Conservation (phyloP, 2,888 invertebrate genomes). For the Cheilosia urbana region DNA sequence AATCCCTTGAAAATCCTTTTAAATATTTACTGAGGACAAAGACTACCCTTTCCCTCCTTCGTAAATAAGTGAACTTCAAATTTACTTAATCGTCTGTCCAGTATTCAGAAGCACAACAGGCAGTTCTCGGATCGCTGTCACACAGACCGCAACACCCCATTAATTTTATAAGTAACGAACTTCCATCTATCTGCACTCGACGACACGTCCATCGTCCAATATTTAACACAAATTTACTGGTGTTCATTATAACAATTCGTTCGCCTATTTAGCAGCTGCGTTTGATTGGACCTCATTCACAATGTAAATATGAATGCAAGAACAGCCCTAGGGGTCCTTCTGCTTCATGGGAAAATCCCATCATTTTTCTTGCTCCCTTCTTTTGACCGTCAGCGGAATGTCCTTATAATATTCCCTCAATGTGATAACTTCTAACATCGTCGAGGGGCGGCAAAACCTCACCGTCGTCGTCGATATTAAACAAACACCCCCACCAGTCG, state of each 20-base stretch:
- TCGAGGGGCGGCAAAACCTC: slow-evolving; percentile 25
- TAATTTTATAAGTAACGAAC: slow-evolving; percentile 63
- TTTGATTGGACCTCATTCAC: slow-evolving; percentile 60
- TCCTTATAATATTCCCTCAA: slow-evolving; percentile 57
- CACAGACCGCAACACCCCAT: slow-evolving; percentile 25
- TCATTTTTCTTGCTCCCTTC: slow-evolving; percentile 52
- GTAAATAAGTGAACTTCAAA: not conserved
- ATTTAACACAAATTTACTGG: slow-evolving; percentile 22
- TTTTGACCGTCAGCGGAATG: slow-evolving; percentile 38
- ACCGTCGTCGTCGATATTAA: slow-evolving; percentile 25
- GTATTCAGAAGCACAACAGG: not conserved
- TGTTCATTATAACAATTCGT: slow-evolving; percentile 52
- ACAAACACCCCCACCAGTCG: slow-evolving; percentile 27
- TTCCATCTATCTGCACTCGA: slow-evolving; percentile 47
- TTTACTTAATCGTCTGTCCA: too few species aligned
- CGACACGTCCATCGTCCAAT: slow-evolving; percentile 24
- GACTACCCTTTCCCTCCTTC: not conserved
- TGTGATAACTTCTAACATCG: slow-evolving; percentile 21
- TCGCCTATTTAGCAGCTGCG: slow-evolving; percentile 62
- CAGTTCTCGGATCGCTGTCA: not conserved
- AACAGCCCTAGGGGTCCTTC: slow-evolving; percentile 24
- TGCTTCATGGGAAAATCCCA: slow-evolving; percentile 34
- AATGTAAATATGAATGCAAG: slow-evolving; percentile 63
- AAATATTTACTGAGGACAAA: slow-evolving; percentile 18
- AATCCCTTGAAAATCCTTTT: slow-evolving; percentile 23